Percentiles rank a stretch among this genome's conserved stretches.
phyloP scores from a whole-genome alignment of 1,140 invertebrate genomes.

The Saxidomus purpurata region DNA sequence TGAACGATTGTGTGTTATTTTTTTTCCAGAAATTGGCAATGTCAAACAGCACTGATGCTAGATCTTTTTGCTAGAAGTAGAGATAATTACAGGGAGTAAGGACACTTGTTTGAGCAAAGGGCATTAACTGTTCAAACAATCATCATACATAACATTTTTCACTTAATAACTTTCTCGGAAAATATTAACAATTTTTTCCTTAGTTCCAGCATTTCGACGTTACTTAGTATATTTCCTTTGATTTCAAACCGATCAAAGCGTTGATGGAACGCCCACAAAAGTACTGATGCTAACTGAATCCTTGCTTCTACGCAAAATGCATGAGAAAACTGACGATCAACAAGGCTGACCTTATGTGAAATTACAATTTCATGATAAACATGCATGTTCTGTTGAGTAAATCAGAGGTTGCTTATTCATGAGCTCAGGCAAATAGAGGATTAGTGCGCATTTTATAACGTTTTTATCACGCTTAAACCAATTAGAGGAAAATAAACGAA shows the following conservation, averaged over 20 bases:
- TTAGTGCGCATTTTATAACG: constrained; percentile 41
- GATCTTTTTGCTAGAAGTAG: too few species aligned
- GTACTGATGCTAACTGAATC: not conserved
- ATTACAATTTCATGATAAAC: constrained; percentile 31
- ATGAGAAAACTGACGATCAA: not conserved
- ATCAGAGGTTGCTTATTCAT: constrained; percentile 46
- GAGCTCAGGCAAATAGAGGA: constrained; percentile 32
- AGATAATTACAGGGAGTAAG: too few species aligned
- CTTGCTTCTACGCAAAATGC: not conserved
- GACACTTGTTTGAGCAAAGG: not conserved
- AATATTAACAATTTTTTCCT: not conserved
- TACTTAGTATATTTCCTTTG: constrained; percentile 3
- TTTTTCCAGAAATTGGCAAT: too few species aligned
- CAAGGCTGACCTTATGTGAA: not conserved
- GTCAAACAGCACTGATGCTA: too few species aligned
- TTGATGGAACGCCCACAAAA: not conserved
- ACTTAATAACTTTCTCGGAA: not conserved
- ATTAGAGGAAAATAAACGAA: constrained; percentile 53
- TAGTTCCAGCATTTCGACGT: not conserved
- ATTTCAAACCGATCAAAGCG: constrained; percentile 3
- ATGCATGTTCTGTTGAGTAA: constrained; percentile 4
- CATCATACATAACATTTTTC: not conserved
- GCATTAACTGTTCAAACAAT: not conserved
- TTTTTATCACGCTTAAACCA: constrained; percentile 53
- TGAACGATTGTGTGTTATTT: too few species aligned